Base-by-base conservation (phyloP, 2,888 invertebrate genomes). In the Hirtodrosophila confusa region DNA sequence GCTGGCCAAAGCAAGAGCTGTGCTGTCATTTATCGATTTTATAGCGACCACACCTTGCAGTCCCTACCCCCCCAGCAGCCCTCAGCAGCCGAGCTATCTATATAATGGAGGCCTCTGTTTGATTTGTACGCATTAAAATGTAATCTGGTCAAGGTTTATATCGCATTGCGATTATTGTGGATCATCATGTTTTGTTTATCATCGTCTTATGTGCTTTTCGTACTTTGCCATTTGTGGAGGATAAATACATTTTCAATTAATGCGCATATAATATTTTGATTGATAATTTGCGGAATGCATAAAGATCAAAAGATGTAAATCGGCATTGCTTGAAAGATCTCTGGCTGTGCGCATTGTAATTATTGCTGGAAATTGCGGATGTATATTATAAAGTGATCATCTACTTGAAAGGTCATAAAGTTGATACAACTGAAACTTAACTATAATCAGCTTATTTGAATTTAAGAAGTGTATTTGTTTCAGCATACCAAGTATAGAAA, bases 71-170 rank as follows among this genome's bases (percentile, higher is more conserved):
- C 9, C 43, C 23, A 12, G 5, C 4, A 27, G 4, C 9, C 31
- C 7, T 31, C 9, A 8, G 9, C 31, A 23, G 11, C 33, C 36
- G 37, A 12, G 12, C 36, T 72, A 80, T 80, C 72, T 67, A 60
- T 66, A 66, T 65, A 65, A 60, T 70, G 61, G 68, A 63, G 69
- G 64, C 79, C 79, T 60, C 77, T 69, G 77, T 70, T 72, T 80
- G 82, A 86, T 83, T 82, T 83, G 84, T 75, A 77, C 61, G 65
- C 86, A 75, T 82, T 82, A 75, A 85, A 64, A 23, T 63, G 79
- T 85, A 86, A 86, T 77, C 69, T 86, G 86, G 82, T 86, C 82
- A 82, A 86, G 82, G 82, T 83, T 75, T 80, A 56, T 75, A 60
- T 74, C 50, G 54, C 49, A 57, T 44, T 43, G 67, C 54, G 45